These are phyloP conservation scores for Apodemus speciosus DNA, from an alignment of 2,113 vertebrate genomes.

Conservation along the genomic window DNA sequence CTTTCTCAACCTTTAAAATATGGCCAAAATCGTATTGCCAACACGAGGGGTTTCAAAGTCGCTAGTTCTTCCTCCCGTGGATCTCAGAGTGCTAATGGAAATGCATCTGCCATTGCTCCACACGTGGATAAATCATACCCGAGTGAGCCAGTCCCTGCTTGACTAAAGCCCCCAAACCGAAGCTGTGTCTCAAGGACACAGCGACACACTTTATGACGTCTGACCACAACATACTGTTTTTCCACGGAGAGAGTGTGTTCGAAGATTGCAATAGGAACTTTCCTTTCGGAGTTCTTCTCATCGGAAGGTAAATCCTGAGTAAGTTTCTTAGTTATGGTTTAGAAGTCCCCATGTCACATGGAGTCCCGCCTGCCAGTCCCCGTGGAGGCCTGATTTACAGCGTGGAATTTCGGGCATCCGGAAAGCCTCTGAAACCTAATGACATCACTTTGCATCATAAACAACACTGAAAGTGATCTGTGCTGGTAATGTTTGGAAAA, in stretches of 20 bases:
- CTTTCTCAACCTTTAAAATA: conserved; percentile 14
- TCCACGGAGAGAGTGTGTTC: background rate
- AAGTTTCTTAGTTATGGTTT: background rate
- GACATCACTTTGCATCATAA: background rate
- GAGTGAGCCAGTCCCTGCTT: conserved; percentile 27
- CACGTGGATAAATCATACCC: conserved; percentile 36
- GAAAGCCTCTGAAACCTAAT: background rate
- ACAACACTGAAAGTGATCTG: background rate
- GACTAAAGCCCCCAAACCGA: background rate
- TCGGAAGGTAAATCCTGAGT: background rate
- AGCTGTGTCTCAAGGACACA: conserved; percentile 9
- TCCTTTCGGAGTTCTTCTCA: background rate
- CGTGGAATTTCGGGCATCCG: background rate
- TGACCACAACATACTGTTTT: conserved; percentile 44
- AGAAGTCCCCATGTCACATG: conserved; percentile 15
- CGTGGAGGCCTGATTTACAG: background rate
- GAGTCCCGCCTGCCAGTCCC: background rate
- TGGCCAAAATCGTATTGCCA: background rate
- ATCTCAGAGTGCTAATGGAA: conserved; percentile 12
- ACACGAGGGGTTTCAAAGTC: background rate
- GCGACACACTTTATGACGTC: conserved; percentile 47
- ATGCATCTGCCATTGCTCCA: background rate
- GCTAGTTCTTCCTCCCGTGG: background rate
- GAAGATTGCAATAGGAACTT: conserved; percentile 24
- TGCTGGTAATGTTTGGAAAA: background rate